Base-by-base conservation (phyloP, 2,888 invertebrate genomes). In the Augochlorella aurata region DNA sequence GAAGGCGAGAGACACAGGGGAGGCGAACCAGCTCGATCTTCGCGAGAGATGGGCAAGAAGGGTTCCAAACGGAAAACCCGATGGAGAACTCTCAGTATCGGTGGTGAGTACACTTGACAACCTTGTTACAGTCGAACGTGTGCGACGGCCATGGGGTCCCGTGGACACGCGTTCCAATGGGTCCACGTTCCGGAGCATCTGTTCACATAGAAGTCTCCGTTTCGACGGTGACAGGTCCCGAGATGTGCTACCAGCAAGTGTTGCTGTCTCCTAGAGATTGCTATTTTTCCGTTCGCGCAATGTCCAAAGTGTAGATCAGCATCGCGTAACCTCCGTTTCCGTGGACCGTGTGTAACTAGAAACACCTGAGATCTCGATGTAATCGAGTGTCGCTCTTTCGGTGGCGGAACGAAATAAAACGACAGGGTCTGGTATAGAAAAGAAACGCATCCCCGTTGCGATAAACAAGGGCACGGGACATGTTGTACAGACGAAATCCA, bases 31-130 rank as follows among this genome's bases (percentile, higher is more conserved):
- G 79, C 80, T 74, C 61, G 83, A 79, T 81, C 88, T 83, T 82
- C 81, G 69, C 82, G 85, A 87, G 85, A 90, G 89, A 95, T 95
- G 95, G 95, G 95, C 93, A 95, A 95, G 93, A 95, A 95, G 93
- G 94, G 94, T 85, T 93, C 92, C 65, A 94, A 94, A 88, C 94
- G 95, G 91, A 95, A 95, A 93, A 96, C 95, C 88, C 94, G 95
- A 93, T 96, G 96, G 96, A 95, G 95, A 93, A 94, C 95, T 88
- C 94, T 95, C 89, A 94, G 95, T 87, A 95, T 95, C 90, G 94
- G 94, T 88, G 94, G 95, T 95, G 91, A 94, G 94, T 93, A 85
- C 70, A 44, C 21, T 74, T 68, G 67, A 75, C 70, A 65, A 58
- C 21, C 12, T 24, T 24, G 58, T 58, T 38, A 24, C 5, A 8